Evolutionary conservation across 1,140 invertebrate species (phyloP), one percentile per base, ranked within the genome.

Genomic region (Notospermus geniculatus): DNA sequence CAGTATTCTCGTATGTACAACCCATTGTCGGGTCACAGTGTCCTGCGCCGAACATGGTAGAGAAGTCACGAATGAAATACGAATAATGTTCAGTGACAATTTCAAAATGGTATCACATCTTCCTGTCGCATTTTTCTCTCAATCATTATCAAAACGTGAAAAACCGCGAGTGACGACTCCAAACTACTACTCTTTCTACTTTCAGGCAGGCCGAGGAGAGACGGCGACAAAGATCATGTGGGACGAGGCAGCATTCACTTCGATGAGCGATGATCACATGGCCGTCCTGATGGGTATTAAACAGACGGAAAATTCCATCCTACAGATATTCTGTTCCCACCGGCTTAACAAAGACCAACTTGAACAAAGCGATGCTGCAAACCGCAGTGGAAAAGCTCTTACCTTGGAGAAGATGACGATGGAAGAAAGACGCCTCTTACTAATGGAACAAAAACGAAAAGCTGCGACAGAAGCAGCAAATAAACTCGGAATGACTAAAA

Each of bases 301-400:
- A 50, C 46, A 50, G 25, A 50, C 25, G 4, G 25, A 5, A 50
- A 27, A 50, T n/a, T 7, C 5, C n/a, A 19, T 19, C 19, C 46
- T 50, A n/a, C 19, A 50, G 46, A 50, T 50, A 7, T 50, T 50
- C 46, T 50, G 46, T 50, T 50, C 46, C 4, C 46, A 50, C n/a
- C 46, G 46, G 4, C 46, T 50, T 5, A 50, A 9, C 46, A 50
- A 50, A 9, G 46, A 50, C 9, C 46, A 50, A n/a, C 46, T 50
- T 7, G 46, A 50, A 50, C 9, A 50, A 4, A n/a, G 4, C 9
- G n/a, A 9, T 5, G 5, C 4, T 5, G 25, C 4, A 5, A 50
- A 27, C 25, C 4, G n/a, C 46, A 50, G 46, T 50, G 46, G 39
- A 13, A 27, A 4, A 9, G 46, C n/a, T 27, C 25, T 50, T 5